Percentiles rank a stretch among this genome's conserved stretches.
Evolutionary conservation across 2,113 vertebrate genomes (phyloP).

Genomic region (Lepidothrix coronata): DNA sequence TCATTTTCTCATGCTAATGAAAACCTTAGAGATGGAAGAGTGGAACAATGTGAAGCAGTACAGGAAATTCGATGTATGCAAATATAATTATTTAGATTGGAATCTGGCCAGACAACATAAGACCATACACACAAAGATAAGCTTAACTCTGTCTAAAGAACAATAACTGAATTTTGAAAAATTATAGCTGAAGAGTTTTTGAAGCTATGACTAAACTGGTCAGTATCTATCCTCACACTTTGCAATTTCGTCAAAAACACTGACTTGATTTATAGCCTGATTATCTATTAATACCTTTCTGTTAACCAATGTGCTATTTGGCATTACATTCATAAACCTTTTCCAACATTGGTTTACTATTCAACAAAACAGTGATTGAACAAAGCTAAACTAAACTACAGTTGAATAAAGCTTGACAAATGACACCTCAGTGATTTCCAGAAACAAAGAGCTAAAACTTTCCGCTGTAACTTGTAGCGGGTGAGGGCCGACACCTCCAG

Average conservation of each 20-base stretch:
- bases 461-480: neutral
- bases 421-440: neutral
- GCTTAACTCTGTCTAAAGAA: neutral
- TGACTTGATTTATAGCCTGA: constrained; percentile 23
- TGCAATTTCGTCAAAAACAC: neutral
- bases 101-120: neutral
- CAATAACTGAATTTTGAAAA: neutral
- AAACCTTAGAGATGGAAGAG: neutral
- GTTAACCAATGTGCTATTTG: neutral
- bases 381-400: neutral
- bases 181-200: neutral
- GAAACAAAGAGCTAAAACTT: neutral
- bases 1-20: neutral
- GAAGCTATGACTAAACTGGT: neutral
- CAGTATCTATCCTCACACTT: neutral
- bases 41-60: neutral
- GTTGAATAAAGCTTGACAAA: neutral
- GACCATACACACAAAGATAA: neutral
- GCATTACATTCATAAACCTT: neutral
- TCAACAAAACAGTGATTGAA: neutral
- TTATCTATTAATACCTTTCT: neutral
- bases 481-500: neutral
- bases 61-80: neutral
- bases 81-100: neutral
- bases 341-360: neutral